phyloP scores from a whole-genome alignment of 1,140 invertebrate genomes.

The Drosophila tsacasi region DNA sequence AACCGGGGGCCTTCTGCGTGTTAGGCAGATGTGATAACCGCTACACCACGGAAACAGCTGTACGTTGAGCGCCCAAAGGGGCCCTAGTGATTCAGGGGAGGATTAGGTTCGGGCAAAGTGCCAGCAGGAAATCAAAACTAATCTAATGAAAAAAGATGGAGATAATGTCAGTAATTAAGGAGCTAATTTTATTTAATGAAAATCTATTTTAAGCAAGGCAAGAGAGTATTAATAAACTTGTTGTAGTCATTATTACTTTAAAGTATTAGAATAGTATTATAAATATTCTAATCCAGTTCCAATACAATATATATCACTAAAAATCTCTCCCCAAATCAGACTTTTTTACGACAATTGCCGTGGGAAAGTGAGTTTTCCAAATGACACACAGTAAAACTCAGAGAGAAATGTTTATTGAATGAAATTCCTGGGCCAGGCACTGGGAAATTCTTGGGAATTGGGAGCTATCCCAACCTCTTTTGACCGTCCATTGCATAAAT shows the following conservation, averaged over 20 bases:
- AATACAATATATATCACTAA: not conserved
- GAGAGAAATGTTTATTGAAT: conserved; percentile 34
- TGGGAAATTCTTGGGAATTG: conserved; percentile 19
- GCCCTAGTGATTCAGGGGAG: not conserved
- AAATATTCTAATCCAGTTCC: not conserved
- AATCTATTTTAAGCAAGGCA: not conserved
- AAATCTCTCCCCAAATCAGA: not conserved
- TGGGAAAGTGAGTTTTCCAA: not conserved
- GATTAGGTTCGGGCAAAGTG: conserved; percentile 8
- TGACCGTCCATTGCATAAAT: conserved; percentile 24
- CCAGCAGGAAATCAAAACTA: conserved; percentile 32
- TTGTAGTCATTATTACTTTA: not conserved
- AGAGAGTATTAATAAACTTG: not conserved
- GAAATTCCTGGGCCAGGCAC: conserved; percentile 14
- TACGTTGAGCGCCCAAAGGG: accelerated
- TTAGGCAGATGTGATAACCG: conserved; percentile 86
- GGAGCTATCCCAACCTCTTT: conserved; percentile 23
- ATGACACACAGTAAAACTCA: conserved; percentile 14
- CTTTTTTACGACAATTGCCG: not conserved
- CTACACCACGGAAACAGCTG: conserved; percentile 84
- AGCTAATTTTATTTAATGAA: not conserved
- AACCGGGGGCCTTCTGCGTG: conserved; percentile 85
- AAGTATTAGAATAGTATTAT: not conserved
- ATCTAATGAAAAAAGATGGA: conserved; percentile 11
- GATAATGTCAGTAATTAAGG: not conserved